Conservation (phyloP, 2,113 vertebrate species). For the Plotosus lineatus region DNA sequence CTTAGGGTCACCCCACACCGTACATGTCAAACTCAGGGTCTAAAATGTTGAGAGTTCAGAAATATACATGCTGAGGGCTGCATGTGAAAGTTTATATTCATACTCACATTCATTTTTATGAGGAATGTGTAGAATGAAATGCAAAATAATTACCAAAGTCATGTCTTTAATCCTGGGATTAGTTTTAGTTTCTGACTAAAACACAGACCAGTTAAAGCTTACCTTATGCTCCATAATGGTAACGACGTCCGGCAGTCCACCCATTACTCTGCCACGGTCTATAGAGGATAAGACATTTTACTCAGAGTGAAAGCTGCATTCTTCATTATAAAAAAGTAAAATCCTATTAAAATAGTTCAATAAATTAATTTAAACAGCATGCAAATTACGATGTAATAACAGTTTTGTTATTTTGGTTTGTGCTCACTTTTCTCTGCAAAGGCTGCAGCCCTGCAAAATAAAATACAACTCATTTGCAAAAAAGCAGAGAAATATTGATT, state of each 20-base stretch:
- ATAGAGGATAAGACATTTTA: constrained; percentile 35
- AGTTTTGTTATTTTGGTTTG: not conserved
- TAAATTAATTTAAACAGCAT: not conserved
- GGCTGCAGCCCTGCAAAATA: constrained; percentile 82
- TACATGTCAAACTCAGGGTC: constrained; percentile 95
- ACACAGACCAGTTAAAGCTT: constrained; percentile 38
- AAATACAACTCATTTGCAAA: constrained; percentile 45
- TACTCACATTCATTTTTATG: not conserved
- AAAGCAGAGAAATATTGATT: not conserved
- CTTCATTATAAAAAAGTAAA: not conserved
- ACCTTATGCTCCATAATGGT: constrained; percentile 99
- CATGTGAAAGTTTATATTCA: not conserved
- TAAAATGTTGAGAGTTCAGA: constrained; percentile 55
- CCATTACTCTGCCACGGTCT: constrained; percentile 96
- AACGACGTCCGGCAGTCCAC: constrained; percentile 93
- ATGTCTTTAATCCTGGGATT: not conserved
- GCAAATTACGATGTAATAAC: not conserved
- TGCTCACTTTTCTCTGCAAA: constrained; percentile 98
- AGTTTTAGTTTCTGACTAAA: not conserved
- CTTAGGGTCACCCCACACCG: constrained; percentile 91
- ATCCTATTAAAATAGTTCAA: not conserved
- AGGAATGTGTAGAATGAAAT: not conserved
- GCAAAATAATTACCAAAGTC: not conserved
- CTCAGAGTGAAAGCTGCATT: not conserved
- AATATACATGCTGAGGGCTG: not conserved